These are phyloP conservation scores for Scaptomyza caliginosa DNA, from an alignment of 2,888 invertebrate genomes.

Conservation along the genomic window DNA sequence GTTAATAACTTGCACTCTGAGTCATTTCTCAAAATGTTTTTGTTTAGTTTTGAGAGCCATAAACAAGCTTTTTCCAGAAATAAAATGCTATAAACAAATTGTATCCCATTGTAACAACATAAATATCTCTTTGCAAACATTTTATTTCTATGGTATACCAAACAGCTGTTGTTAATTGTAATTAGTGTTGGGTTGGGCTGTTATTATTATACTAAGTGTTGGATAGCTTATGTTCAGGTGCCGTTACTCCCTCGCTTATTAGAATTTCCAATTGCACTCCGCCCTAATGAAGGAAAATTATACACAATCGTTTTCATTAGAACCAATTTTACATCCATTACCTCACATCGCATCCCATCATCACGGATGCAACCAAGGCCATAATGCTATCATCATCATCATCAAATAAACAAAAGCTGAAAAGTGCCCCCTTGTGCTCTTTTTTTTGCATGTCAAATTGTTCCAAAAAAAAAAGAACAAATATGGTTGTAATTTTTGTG, in stretches of 20 bases:
- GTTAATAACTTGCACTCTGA: neutral
- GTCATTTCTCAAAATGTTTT: too few species aligned
- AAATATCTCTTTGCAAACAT: neutral
- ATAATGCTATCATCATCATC: neutral
- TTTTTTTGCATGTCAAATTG: constrained; percentile 21
- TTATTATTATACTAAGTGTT: constrained; percentile 11
- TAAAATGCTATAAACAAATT: neutral
- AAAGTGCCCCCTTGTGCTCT: neutral
- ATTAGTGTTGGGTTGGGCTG: neutral
- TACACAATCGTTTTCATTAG: constrained; percentile 12
- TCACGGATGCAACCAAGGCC: constrained; percentile 10
- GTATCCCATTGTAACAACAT: neutral
- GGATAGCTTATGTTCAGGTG: constrained; percentile 16
- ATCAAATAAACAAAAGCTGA: too few species aligned
- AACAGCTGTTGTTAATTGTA: constrained; percentile 29
- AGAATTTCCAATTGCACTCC: constrained; percentile 13
- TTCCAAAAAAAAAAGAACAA: too few species aligned
- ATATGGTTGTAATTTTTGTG: constrained; percentile 48
- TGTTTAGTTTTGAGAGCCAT: neutral
- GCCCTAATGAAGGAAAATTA: constrained; percentile 33
- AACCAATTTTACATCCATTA: constrained; percentile 5
- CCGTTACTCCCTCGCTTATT: constrained; percentile 30
- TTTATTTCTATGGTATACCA: constrained; percentile 15
- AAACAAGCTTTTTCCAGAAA: neutral
- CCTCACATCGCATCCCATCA: neutral